phyloP scores from a whole-genome alignment of 2,797 vertebrate genomes.

The Phoxinus dragarum region DNA sequence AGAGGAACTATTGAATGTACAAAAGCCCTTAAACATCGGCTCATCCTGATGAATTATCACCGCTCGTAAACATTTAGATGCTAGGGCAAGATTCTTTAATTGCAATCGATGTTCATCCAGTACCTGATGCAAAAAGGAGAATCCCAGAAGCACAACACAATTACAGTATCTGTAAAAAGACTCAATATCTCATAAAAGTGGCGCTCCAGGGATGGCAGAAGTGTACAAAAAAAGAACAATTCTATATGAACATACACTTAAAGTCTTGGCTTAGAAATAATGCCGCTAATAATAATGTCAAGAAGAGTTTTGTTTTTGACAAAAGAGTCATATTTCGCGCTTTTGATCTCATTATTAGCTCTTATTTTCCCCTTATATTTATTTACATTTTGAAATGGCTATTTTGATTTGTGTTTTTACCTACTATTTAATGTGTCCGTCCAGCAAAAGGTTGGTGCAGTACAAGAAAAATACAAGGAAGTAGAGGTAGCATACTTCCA shows the following conservation, averaged over 20 bases:
- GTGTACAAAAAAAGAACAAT: conserved; percentile 61
- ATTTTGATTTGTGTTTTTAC: background rate
- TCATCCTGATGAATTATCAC: conserved; percentile 74
- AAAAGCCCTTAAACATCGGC: conserved; percentile 75
- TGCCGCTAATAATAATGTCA: conserved; percentile 10
- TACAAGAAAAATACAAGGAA: background rate
- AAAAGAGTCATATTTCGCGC: conserved; percentile 68
- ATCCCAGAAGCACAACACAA: conserved; percentile 64
- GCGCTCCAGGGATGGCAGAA: conserved; percentile 62
- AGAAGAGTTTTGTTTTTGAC: conserved; percentile 70
- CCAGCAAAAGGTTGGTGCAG: background rate
- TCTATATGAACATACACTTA: conserved; percentile 45
- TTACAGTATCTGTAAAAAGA: conserved; percentile 64
- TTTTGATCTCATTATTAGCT: conserved; percentile 64
- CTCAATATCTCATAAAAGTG: conserved; percentile 69
- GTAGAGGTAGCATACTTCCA: conserved; percentile 47
- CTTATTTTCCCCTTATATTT: background rate
- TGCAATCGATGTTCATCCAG: conserved; percentile 77
- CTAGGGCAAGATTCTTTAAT: conserved; percentile 76
- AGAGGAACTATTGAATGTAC: conserved; percentile 65
- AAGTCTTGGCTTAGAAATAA: conserved; percentile 17
- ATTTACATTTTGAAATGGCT: background rate
- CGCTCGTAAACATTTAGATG: conserved; percentile 78
- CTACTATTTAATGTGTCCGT: background rate
- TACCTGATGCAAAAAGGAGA: conserved; percentile 68